phyloP scores from a whole-genome alignment of 35 echinoderm and acorn worm genomes.

The Eucidaris tribuloides region DNA sequence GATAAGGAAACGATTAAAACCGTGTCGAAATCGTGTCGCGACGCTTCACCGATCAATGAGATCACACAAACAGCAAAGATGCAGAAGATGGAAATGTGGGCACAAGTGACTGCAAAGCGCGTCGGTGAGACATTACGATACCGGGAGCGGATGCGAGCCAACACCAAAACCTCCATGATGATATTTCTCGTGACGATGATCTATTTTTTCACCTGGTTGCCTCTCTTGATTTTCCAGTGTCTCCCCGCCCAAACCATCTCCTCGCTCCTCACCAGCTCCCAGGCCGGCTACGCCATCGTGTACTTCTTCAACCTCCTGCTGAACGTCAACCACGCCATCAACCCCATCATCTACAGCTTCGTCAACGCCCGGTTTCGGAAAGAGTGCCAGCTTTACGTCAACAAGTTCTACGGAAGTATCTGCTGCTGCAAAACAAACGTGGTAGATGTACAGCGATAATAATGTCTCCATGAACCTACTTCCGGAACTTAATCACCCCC shows the following conservation, averaged over 20 bases:
- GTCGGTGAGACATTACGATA: no score
- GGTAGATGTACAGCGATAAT: no score
- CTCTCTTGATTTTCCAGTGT: not conserved
- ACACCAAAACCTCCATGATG: constrained; percentile 2
- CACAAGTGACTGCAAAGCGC: no score
- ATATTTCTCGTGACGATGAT: not conserved
- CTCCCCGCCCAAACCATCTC: not conserved
- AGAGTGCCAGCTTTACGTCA: not conserved
- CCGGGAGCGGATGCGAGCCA: not conserved
- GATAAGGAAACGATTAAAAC: not conserved
- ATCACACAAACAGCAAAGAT: not conserved
- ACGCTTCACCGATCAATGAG: not conserved
- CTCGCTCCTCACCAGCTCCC: not conserved
- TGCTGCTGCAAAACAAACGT: no score
- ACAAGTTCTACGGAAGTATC: no score
- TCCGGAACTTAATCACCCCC: no score
- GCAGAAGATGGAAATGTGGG: not conserved
- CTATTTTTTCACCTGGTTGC: not conserved
- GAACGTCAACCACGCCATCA: not conserved
- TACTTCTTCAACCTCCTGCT: not conserved
- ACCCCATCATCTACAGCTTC: not conserved
- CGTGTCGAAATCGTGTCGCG: not conserved
- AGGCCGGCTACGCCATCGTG: not conserved
- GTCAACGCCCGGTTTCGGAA: not conserved
- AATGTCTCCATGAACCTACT: no score